A percentile compares a stretch with the other conserved stretches of the same genome.
Evolutionary conservation across 2,888 invertebrate species (phyloP).

Genomic region (Caenorhabditis japonica): DNA sequence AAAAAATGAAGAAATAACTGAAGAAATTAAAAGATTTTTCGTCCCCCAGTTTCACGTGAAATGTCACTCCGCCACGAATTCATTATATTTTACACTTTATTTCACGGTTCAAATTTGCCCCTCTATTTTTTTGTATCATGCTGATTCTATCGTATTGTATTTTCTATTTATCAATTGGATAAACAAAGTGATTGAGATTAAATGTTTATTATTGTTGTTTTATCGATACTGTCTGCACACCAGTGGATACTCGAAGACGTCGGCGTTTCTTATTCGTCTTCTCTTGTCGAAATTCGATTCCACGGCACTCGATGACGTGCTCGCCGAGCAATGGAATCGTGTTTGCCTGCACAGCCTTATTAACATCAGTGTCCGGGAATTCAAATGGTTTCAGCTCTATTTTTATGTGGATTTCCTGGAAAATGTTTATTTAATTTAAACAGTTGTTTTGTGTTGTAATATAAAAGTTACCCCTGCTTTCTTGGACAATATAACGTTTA

Average conservation of each 20-base stretch:
- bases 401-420: conserved; percentile 30
- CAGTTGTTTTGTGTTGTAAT: background rate
- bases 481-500: conserved; percentile 17
- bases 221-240: conserved; percentile 28
- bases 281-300: conserved; percentile 25
- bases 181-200: conserved; percentile 15
- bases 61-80: no score
- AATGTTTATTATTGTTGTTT: no score
- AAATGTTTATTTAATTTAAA: background rate
- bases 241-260: conserved; percentile 15
- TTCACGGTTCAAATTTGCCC: no score
- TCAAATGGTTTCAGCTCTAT: conserved; percentile 33
- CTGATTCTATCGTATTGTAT: conserved; percentile 25
- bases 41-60: no score
- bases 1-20: no score
- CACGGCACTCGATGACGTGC: conserved; percentile 10
- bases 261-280: conserved; percentile 15
- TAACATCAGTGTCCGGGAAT: conserved; percentile 25
- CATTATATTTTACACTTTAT: background rate
- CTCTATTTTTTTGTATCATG: conserved; percentile 6
- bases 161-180: conserved; percentile 14
- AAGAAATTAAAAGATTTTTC: no score
- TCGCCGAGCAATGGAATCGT: conserved; percentile 9
- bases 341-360: conserved; percentile 26
- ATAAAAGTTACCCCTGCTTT: conserved; percentile 9